A percentile compares a stretch with the other conserved stretches of the same genome.
These are phyloP conservation scores for Drosophila helvetica DNA, from an alignment of 2,888 invertebrate genomes.

Conservation along the genomic window DNA sequence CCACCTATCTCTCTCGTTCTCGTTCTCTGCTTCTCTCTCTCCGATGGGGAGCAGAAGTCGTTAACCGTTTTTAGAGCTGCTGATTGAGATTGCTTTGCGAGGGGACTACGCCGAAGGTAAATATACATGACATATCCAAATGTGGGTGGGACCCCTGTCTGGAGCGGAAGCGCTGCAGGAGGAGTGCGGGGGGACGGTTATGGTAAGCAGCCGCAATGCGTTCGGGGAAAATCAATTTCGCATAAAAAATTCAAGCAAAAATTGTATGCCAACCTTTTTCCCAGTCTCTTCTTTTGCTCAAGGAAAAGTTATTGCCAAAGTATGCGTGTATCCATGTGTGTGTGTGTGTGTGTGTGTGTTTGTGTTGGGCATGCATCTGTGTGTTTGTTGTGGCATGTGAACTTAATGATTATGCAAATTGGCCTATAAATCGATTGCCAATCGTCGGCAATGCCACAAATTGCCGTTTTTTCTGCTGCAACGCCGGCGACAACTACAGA, in stretches of 20 bases:
- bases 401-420: slow-evolving; percentile 78
- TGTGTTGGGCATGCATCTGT: no score
- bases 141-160: slow-evolving; percentile 24
- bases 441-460: slow-evolving; percentile 63
- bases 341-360: slow-evolving; percentile 17
- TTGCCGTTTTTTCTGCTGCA: slow-evolving; percentile 46
- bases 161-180: slow-evolving; percentile 16
- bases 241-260: slow-evolving; percentile 72
- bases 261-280: slow-evolving; percentile 70
- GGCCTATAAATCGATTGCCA: slow-evolving; percentile 74
- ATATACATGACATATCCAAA: slow-evolving; percentile 50
- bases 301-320: slow-evolving; percentile 68
- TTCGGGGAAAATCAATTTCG: slow-evolving; percentile 69
- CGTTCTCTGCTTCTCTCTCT: background rate
- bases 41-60: slow-evolving; percentile 38
- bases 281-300: slow-evolving; percentile 26
- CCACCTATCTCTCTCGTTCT: slow-evolving; percentile 35
- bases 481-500: slow-evolving; percentile 51
- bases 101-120: slow-evolving; percentile 42
- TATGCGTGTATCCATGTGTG: slow-evolving; percentile 29
- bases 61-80: slow-evolving; percentile 14
- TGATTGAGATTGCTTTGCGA: slow-evolving; percentile 3
- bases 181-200: background rate
- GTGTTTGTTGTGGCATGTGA: slow-evolving; percentile 45
- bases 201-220: slow-evolving; percentile 42